Evolutionary conservation across 2,113 vertebrate genomes (phyloP).

Genomic region (Chunga burmeisteri): DNA sequence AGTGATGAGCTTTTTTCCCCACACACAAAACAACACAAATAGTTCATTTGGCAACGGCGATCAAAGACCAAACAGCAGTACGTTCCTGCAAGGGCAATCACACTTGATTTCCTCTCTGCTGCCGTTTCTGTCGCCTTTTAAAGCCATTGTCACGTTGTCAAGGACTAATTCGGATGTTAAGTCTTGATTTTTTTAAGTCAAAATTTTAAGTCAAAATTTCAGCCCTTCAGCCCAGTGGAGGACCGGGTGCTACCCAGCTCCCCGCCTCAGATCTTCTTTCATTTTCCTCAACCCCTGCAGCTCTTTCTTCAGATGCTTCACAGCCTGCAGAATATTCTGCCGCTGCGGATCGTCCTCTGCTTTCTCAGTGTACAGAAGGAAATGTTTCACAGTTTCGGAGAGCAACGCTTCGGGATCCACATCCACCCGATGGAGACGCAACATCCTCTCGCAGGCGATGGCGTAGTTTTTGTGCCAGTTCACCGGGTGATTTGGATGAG

Average conservation of each 20-base stretch:
- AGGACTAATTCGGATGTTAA: neutral
- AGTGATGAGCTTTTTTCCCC: neutral
- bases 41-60: neutral
- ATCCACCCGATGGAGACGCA: slow-evolving; percentile 72
- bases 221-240: neutral
- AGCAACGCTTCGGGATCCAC: slow-evolving; percentile 79
- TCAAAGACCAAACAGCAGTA: neutral
- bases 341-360: slow-evolving; percentile 83
- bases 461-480: slow-evolving; percentile 99
- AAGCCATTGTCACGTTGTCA: neutral
- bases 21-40: neutral
- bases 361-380: slow-evolving; percentile 82
- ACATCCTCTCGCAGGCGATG: slow-evolving; percentile 89
- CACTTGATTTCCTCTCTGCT: neutral
- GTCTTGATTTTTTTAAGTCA: neutral
- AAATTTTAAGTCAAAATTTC: too few relatives aligned
- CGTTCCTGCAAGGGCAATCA: neutral
- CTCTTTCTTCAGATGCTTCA: slow-evolving; percentile 85
- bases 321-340: slow-evolving; percentile 78
- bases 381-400: slow-evolving; percentile 83
- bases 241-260: neutral
- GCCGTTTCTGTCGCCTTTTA: neutral
- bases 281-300: slow-evolving; percentile 66
- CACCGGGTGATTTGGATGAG: slow-evolving; percentile 82
- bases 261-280: neutral